These are phyloP conservation scores for Oscarella lobularis DNA, from an alignment of 37 sponge, comb jelly and placozoan species.

Conservation along the genomic window DNA sequence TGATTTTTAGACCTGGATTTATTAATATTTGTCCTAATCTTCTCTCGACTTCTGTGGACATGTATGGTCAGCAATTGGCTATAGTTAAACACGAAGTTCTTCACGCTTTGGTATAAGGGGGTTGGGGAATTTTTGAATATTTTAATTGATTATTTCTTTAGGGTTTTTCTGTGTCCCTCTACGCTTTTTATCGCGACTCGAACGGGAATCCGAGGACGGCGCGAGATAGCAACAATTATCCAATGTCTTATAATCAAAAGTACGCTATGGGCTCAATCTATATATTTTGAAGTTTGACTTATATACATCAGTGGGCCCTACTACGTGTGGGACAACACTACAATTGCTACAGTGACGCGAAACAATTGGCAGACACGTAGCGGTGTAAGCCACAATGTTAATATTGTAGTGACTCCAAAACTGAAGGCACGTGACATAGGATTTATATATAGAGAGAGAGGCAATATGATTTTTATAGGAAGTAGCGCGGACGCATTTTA, in stretches of 20 bases:
- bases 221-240: conserved; percentile 8
- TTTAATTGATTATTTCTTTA: not conserved
- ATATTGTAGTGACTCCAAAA: no score
- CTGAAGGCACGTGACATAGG: no score
- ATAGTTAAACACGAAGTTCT: conserved; percentile 63
- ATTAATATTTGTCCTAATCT: conserved; percentile 69
- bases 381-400: no score
- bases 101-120: conserved; percentile 49
- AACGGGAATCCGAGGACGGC: conserved; percentile 49
- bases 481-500: conserved; percentile 29
- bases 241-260: no score
- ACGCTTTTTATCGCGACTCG: conserved; percentile 58
- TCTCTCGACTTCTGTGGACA: not conserved
- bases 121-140: not conserved
- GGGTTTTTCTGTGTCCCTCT: conserved; percentile 21
- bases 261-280: no score
- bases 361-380: no score
- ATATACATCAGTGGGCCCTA: no score
- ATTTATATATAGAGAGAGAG: no score
- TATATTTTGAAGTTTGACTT: no score
- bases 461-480: no score
- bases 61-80: conserved; percentile 10
- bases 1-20: conserved; percentile 42
- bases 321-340: no score
- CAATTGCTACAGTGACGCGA: no score